phyloP scores from a whole-genome alignment of 2,113 vertebrate genomes.

The Cephalopholis sonnerati region DNA sequence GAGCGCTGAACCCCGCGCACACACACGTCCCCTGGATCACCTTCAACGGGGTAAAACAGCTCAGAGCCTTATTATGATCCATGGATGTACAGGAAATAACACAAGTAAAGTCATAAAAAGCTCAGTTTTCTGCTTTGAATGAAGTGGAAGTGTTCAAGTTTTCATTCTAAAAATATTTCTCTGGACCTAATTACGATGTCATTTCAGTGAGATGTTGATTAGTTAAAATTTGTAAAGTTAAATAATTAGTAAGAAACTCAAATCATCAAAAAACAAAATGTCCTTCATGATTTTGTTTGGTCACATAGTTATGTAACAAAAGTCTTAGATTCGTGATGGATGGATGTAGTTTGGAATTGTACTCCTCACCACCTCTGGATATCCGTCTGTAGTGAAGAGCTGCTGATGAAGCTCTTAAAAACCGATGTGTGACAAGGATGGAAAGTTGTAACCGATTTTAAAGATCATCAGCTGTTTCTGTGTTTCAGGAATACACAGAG shows the following conservation, averaged over 20 bases:
- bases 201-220: background rate
- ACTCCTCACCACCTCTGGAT: background rate
- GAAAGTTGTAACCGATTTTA: background rate
- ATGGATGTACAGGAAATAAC: too few species aligned
- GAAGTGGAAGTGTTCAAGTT: background rate
- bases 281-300: background rate
- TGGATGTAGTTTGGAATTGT: background rate
- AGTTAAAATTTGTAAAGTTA: too few species aligned
- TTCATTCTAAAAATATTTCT: background rate
- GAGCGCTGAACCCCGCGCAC: slow-evolving; percentile 84
- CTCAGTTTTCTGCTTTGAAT: background rate
- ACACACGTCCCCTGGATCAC: slow-evolving; percentile 91
- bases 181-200: background rate
- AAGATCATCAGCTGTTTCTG: background rate
- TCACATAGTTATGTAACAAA: background rate
- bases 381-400: too few species aligned
- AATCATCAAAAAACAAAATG: background rate
- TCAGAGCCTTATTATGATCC: background rate
- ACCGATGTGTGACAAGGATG: background rate
- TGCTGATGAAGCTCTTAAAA: background rate
- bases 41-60: slow-evolving; percentile 87
- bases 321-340: background rate
- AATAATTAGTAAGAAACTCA: too few species aligned
- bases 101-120: too few species aligned
- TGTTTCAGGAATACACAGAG: slow-evolving; percentile 71